phyloP scores from a whole-genome alignment of 2,888 invertebrate species.

The Diaphora mendica region DNA sequence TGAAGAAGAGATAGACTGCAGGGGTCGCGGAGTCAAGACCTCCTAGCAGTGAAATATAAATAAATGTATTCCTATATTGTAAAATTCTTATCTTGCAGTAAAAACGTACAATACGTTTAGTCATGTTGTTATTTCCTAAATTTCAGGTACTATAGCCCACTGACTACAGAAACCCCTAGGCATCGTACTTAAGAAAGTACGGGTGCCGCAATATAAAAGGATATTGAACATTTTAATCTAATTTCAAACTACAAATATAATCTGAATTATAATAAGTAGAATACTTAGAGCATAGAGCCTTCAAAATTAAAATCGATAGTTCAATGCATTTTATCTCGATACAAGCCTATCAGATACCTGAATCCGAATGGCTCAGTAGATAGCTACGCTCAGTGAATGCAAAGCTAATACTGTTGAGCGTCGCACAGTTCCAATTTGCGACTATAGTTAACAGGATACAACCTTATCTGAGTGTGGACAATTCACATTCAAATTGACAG shows the following conservation, averaged over 20 bases:
- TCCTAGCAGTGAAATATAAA: too few relatives aligned
- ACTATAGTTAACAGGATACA: constrained; percentile 60
- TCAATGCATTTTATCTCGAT: constrained; percentile 71
- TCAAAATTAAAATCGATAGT: constrained; percentile 60
- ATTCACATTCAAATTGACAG: constrained; percentile 21
- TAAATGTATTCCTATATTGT: too few relatives aligned
- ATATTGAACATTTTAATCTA: neutral
- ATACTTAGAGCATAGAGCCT: constrained; percentile 67
- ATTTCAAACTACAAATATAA: neutral
- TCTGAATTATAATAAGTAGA: constrained; percentile 3
- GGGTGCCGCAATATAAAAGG: too few relatives aligned
- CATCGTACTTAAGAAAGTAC: too few relatives aligned
- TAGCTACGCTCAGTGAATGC: constrained; percentile 71
- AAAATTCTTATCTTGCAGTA: too few relatives aligned
- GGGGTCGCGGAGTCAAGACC: too few relatives aligned
- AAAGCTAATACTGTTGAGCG: constrained; percentile 62
- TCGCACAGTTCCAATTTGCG: constrained; percentile 70
- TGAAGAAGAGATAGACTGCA: too few relatives aligned
- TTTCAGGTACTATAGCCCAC: too few relatives aligned
- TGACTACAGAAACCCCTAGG: too few relatives aligned
- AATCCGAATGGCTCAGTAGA: constrained; percentile 66
- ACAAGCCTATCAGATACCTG: constrained; percentile 65
- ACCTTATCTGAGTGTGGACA: constrained; percentile 53
- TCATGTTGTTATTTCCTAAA: too few relatives aligned
- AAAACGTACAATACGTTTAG: too few relatives aligned